A percentile compares a stretch with the other conserved stretches of the same genome.
phyloP scores from a whole-genome alignment of 2,888 invertebrate genomes.

The Perizoma affinitatum region DNA sequence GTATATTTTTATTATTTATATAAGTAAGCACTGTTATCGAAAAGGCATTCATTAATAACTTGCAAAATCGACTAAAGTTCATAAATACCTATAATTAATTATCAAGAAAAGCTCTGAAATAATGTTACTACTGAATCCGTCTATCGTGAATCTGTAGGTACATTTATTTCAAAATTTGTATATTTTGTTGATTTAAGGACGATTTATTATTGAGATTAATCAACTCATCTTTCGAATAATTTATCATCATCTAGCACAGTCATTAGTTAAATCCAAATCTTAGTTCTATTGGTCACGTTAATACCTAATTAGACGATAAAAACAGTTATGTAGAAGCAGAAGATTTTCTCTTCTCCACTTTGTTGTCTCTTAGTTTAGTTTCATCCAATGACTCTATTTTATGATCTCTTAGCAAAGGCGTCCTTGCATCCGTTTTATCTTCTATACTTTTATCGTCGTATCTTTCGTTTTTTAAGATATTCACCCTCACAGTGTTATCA shows the following conservation, averaged over 20 bases:
- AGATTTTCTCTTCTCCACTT: conserved; percentile 76
- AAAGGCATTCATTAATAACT: conserved; percentile 36
- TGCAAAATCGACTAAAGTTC: conserved; percentile 32
- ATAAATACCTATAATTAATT: conserved; percentile 31
- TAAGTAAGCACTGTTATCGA: conserved; percentile 40
- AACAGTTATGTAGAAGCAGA: conserved; percentile 75
- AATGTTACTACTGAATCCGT: conserved; percentile 20
- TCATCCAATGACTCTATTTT: conserved; percentile 80
- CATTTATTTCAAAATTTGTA: conserved; percentile 29
- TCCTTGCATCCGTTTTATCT: conserved; percentile 74
- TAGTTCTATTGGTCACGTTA: conserved; percentile 65
- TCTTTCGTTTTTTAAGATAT: conserved; percentile 70
- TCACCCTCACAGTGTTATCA: conserved; percentile 66
- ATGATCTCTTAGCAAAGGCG: conserved; percentile 73
- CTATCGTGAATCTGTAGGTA: conserved; percentile 20
- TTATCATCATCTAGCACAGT: conserved; percentile 31
- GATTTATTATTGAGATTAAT: conserved; percentile 26
- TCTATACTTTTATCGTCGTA: conserved; percentile 65
- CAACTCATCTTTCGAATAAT: conserved; percentile 16
- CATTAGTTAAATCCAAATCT: conserved; percentile 38
- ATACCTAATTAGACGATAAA: conserved; percentile 22
- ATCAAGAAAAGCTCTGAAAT: conserved; percentile 33
- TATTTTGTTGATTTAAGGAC: conserved; percentile 24
- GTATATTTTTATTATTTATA: conserved; percentile 42
- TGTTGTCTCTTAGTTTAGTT: conserved; percentile 72